phyloP scores from a whole-genome alignment of 2,888 invertebrate species.

The Torymus texanus region DNA sequence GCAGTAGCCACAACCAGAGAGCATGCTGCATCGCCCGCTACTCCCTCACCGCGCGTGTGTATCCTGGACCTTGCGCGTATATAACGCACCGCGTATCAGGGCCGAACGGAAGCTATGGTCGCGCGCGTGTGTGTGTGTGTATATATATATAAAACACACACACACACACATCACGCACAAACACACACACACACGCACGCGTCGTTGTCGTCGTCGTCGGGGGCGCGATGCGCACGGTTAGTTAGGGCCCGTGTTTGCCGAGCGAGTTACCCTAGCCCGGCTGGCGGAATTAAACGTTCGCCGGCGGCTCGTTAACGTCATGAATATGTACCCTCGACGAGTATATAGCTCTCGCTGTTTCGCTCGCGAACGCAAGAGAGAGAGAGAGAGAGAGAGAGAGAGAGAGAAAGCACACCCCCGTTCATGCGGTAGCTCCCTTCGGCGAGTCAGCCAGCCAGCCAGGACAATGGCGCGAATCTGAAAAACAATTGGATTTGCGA shows the following conservation, averaged over 20 bases:
- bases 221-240: conserved; percentile 68
- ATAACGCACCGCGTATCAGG: background rate
- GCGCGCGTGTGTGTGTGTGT: no score
- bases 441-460: no score
- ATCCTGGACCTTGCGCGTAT: background rate
- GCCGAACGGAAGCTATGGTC: background rate
- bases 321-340: conserved; percentile 74
- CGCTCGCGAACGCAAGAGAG: no score
- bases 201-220: no score
- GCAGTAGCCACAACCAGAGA: background rate
- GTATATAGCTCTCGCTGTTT: no score
- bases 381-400: no score
- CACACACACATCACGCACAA: no score
- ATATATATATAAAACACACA: no score
- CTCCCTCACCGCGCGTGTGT: background rate
- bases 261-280: conserved; percentile 75
- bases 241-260: conserved; percentile 75
- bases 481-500: conserved; percentile 20
- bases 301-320: conserved; percentile 76
- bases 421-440: no score
- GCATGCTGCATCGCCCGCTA: background rate
- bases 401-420: no score
- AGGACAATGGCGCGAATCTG: background rate
- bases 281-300: conserved; percentile 76
- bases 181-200: no score